phyloP scores from a whole-genome alignment of 2,113 vertebrate species.

The Calidris pugnax region DNA sequence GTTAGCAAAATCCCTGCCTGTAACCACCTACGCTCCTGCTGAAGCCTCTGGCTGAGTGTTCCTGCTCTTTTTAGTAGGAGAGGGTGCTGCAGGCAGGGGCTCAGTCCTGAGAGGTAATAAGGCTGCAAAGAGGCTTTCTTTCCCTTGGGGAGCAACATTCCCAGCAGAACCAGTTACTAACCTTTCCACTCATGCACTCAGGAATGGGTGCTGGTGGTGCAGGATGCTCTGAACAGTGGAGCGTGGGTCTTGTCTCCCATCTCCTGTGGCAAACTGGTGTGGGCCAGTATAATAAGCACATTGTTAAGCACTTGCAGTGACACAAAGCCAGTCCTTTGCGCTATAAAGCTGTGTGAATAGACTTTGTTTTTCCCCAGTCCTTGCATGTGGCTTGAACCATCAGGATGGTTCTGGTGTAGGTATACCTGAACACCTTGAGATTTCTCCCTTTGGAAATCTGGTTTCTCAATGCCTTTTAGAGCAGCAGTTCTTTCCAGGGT shows the following conservation, averaged over 20 bases:
- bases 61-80: not conserved
- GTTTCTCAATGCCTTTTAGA: not conserved
- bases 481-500: not conserved
- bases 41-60: not conserved
- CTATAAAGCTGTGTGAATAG: not conserved
- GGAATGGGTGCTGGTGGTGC: not conserved
- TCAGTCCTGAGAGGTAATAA: not conserved
- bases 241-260: not conserved
- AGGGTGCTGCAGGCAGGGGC: not conserved
- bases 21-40: not conserved
- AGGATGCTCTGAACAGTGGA: not conserved
- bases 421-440: not conserved
- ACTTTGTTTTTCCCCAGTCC: not conserved
- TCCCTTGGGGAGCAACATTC: not conserved
- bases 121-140: not conserved
- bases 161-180: not conserved
- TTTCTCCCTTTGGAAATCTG: not conserved
- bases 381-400: not conserved
- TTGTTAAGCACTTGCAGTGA: not conserved
- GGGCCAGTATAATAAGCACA: not conserved
- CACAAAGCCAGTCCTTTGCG: not conserved
- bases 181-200: rapidly evolving
- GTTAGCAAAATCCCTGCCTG: not conserved
- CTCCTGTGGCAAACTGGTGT: not conserved
- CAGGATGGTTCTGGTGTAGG: not conserved